These are phyloP conservation scores for Nyleta sp. DNA, from an alignment of 2,888 invertebrate species.

Conservation along the genomic window DNA sequence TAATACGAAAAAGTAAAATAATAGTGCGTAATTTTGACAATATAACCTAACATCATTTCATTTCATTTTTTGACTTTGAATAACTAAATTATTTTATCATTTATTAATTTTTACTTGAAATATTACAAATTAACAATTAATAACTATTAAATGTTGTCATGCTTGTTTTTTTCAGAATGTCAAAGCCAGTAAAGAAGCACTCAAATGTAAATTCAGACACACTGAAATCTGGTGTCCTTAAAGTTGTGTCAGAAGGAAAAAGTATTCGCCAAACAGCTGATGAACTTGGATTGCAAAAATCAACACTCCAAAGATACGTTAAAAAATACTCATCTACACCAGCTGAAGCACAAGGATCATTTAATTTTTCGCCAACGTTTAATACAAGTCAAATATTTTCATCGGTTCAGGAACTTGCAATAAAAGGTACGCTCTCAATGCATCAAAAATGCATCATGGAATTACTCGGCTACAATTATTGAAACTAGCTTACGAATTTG, in stretches of 20 bases:
- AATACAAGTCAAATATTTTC: conserved; percentile 37
- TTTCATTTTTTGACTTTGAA: no score
- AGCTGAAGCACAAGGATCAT: not conserved
- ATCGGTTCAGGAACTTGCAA: conserved; percentile 1
- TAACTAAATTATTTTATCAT: no score
- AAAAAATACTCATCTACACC: conserved; percentile 2
- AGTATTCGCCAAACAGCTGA: conserved; percentile 1
- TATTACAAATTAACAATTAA: no score
- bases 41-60: no score
- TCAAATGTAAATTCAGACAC: not conserved
- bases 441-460: conserved; percentile 70
- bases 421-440: conserved; percentile 63
- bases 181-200: no score
- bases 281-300: conserved; percentile 12
- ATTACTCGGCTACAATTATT: conserved; percentile 63
- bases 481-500: conserved; percentile 67
- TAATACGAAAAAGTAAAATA: no score
- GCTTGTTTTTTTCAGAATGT: no score
- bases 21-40: no score
- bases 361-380: conserved; percentile 24
- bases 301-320: conserved; percentile 40
- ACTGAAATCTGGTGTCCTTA: not conserved
- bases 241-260: conserved; percentile 4
- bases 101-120: no score
- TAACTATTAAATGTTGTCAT: no score